Conservation (phyloP, 2,797 vertebrate genomes). For the Aselliscus stoliczkanus region DNA sequence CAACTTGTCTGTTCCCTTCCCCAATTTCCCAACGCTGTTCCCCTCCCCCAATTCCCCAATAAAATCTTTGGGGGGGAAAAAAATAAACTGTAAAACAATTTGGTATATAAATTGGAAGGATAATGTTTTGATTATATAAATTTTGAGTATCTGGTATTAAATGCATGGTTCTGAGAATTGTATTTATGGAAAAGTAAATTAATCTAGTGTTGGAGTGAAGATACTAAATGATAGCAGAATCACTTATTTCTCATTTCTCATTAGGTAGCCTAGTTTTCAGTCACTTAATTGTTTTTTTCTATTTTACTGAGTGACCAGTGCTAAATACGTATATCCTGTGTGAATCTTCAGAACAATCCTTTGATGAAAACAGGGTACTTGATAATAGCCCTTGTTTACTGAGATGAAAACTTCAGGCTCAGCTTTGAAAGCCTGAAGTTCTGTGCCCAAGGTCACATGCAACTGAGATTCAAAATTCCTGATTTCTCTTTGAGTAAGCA, state of each 20-base stretch:
- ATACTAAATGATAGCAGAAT: neutral
- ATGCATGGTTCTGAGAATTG: neutral
- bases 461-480: neutral
- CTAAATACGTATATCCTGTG: neutral
- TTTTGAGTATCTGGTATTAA: neutral
- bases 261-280: neutral
- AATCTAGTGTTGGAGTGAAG: neutral
- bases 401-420: neutral
- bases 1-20: no score
- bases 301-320: neutral
- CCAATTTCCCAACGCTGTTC: no score
- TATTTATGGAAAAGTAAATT: neutral
- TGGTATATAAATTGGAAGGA: neutral
- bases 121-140: neutral
- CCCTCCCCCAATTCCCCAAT: no score
- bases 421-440: neutral
- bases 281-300: neutral
- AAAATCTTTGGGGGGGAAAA: no score
- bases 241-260: neutral
- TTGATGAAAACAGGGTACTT: neutral
- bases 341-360: neutral
- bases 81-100: neutral
- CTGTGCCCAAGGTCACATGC: neutral
- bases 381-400: neutral
- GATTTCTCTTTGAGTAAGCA: neutral